phyloP scores from a whole-genome alignment of 2,797 vertebrate species.

The Apodemus agrarius region DNA sequence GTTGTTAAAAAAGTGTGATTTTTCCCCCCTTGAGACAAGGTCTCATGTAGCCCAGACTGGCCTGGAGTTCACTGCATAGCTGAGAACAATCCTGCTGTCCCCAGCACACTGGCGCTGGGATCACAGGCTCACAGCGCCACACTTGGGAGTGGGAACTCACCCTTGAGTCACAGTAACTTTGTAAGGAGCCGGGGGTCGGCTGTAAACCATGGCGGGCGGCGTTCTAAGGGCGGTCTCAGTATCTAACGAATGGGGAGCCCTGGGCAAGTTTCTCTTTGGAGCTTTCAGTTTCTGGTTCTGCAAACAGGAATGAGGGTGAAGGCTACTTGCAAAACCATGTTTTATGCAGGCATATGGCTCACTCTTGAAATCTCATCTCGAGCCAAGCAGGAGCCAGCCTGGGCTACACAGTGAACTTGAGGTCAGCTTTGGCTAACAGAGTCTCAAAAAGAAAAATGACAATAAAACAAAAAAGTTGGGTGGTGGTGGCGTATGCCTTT shows the following conservation, averaged over 20 bases:
- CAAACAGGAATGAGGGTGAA: not conserved
- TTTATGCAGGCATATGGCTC: too few species aligned
- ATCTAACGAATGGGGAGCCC: too few species aligned
- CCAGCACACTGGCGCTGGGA: not conserved
- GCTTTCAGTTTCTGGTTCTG: not conserved
- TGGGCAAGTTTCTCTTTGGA: not conserved
- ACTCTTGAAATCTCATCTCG: too few species aligned
- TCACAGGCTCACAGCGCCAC: not conserved
- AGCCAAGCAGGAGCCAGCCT: not conserved
- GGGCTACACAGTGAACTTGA: not conserved
- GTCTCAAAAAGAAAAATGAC: not conserved
- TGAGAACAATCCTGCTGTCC: too few species aligned
- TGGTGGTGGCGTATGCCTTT: too few species aligned
- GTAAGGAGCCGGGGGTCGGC: not conserved
- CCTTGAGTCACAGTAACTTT: not conserved
- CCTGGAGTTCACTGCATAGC: not conserved
- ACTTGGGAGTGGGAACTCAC: not conserved
- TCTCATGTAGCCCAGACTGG: not conserved
- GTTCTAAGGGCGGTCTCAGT: not conserved
- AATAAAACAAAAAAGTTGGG: not conserved
- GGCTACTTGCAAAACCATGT: not conserved
- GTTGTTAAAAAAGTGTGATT: not conserved
- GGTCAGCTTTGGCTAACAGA: not conserved
- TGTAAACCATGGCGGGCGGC: too few species aligned
- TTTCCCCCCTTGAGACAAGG: not conserved